phyloP scores from a whole-genome alignment of 1,140 invertebrate species.

The Homarus americanus region DNA sequence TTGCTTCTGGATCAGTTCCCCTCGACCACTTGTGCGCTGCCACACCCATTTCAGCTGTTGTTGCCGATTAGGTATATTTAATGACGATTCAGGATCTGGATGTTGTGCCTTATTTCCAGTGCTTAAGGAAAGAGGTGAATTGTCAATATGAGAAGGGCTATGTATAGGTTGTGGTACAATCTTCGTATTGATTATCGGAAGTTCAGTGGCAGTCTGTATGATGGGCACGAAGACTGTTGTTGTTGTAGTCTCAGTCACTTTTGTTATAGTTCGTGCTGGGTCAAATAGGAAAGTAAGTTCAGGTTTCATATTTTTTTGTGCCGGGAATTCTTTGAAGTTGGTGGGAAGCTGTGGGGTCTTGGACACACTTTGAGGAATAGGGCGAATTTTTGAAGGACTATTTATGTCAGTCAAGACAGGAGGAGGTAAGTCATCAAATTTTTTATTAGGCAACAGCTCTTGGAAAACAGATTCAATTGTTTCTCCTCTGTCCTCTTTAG shows the following conservation, averaged over 20 bases:
- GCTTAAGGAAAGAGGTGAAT: not conserved
- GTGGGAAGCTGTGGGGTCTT: not conserved
- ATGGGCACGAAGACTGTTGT: not conserved
- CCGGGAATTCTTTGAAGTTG: not conserved
- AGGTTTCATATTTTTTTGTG: not conserved
- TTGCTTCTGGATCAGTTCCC: not conserved
- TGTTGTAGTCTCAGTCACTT: not conserved
- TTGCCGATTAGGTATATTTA: not conserved
- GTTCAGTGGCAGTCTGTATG: not conserved
- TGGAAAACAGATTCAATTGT: too few relatives aligned
- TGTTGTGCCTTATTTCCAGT: not conserved
- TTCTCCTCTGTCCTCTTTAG: not conserved
- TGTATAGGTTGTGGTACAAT: not conserved
- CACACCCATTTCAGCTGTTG: not conserved
- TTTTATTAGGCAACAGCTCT: too few relatives aligned
- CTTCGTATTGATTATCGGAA: not conserved
- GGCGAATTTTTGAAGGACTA: not conserved
- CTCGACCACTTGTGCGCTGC: not conserved
- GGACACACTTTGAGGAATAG: not conserved
- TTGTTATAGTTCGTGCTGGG: not conserved
- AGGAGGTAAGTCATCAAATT: not conserved
- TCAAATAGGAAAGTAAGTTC: not conserved
- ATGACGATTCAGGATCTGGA: not conserved
- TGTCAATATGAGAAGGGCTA: not conserved
- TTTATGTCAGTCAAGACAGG: not conserved